Evolutionary conservation across 2,797 vertebrate species (phyloP).

Genomic region (Epinephelus awoara): DNA sequence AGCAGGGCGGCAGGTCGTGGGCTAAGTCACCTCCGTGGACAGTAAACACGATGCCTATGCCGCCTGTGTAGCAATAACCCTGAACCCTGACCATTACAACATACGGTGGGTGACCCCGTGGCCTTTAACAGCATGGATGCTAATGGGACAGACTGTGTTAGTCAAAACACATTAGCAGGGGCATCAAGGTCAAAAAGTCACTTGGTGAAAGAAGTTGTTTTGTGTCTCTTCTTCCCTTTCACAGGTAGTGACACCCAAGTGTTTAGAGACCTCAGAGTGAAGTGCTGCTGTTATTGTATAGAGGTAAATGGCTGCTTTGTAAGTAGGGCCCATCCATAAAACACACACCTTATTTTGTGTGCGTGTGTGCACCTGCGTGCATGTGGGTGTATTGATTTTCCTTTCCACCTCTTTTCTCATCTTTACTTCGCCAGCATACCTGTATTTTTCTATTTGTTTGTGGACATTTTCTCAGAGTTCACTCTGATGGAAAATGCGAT

Average conservation of each 20-base stretch:
- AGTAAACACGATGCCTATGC: constrained; percentile 66
- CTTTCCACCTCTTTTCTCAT: constrained; percentile 69
- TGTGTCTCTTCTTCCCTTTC: constrained; percentile 42
- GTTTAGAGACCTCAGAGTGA: constrained; percentile 55
- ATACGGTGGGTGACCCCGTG: constrained; percentile 52
- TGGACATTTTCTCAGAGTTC: constrained; percentile 75
- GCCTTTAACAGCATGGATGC: constrained; percentile 64
- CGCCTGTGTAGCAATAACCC: constrained; percentile 69
- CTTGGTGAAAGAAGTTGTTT: constrained; percentile 54
- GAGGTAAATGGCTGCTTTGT: constrained; percentile 69
- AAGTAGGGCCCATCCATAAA: constrained; percentile 54
- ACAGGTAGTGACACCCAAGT: constrained; percentile 37
- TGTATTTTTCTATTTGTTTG: constrained; percentile 80
- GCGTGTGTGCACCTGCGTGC: constrained; percentile 14
- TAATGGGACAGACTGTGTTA: constrained; percentile 77
- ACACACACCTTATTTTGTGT: constrained; percentile 36
- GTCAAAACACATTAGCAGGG: constrained; percentile 74
- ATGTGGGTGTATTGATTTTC: constrained; percentile 67
- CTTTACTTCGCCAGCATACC: constrained; percentile 66
- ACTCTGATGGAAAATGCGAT: constrained; percentile 81
- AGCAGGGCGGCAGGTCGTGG: constrained; percentile 53
- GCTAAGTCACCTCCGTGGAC: constrained; percentile 60
- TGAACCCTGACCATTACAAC: constrained; percentile 67
- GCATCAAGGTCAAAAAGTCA: constrained; percentile 63
- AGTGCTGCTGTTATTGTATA: constrained; percentile 55